Evolutionary conservation across 2,888 invertebrate species (phyloP).

Genomic region (Eumacrocentrus americanus): DNA sequence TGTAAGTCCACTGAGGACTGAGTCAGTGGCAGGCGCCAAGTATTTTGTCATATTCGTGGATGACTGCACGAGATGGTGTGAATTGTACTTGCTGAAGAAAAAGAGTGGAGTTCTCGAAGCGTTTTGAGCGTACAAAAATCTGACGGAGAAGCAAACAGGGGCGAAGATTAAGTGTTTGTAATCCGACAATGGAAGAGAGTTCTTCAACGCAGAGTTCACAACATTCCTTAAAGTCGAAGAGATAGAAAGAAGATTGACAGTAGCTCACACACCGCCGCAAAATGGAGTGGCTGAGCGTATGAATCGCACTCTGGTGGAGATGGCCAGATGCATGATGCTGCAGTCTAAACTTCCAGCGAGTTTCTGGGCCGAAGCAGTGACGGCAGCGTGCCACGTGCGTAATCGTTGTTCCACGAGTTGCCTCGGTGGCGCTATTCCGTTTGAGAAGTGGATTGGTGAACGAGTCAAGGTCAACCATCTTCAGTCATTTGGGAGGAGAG

Average conservation of each 20-base stretch:
- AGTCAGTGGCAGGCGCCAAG: slow-evolving; percentile 7
- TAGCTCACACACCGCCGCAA: slow-evolving; percentile 35
- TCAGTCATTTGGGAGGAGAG: slow-evolving; percentile 9
- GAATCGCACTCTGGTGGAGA: slow-evolving; percentile 39
- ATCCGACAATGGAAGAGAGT: slow-evolving; percentile 32
- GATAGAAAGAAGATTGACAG: slow-evolving; percentile 25
- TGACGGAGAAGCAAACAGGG: too few relatives aligned
- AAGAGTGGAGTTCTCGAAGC: slow-evolving; percentile 21
- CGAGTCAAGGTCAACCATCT: slow-evolving; percentile 16
- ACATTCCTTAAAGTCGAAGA: slow-evolving; percentile 22
- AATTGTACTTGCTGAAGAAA: slow-evolving; percentile 24
- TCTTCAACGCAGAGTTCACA: not conserved
- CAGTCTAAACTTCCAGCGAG: slow-evolving; percentile 35
- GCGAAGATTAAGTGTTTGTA: slow-evolving; percentile 27
- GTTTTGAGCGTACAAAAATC: slow-evolving; percentile 19
- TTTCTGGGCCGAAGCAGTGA: slow-evolving; percentile 41
- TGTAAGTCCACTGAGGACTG: slow-evolving; percentile 23
- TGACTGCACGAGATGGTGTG: slow-evolving; percentile 34
- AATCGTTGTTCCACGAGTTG: slow-evolving; percentile 26
- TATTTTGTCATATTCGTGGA: slow-evolving; percentile 36
- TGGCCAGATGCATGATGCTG: slow-evolving; percentile 38
- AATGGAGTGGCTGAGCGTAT: slow-evolving; percentile 38
- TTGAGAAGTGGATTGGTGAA: slow-evolving; percentile 10
- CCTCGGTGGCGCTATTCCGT: slow-evolving; percentile 30
- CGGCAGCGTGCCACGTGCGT: slow-evolving; percentile 32